Percentiles rank a stretch among this genome's conserved stretches.
These are phyloP conservation scores for Tiaroga cobitis DNA, from an alignment of 2,797 vertebrate genomes.

Conservation along the genomic window DNA sequence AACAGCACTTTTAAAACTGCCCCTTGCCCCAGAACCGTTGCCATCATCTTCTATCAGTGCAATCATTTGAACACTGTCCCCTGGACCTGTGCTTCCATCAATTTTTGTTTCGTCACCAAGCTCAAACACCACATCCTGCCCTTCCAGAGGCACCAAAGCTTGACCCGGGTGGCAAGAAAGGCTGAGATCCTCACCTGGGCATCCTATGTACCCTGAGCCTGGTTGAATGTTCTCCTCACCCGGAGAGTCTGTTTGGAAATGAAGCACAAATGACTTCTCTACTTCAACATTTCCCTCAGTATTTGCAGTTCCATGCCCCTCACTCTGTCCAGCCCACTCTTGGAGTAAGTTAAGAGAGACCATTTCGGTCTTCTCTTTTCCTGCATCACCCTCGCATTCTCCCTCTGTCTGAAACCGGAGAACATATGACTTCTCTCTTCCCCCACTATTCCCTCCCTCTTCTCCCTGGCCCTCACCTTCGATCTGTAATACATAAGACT, in stretches of 20 bases:
- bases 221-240: conserved; percentile 59
- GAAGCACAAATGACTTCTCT: conserved; percentile 79
- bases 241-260: conserved; percentile 77
- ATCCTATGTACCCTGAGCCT: conserved; percentile 64
- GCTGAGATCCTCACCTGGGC: conserved; percentile 67
- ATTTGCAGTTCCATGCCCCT: conserved; percentile 58
- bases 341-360: conserved; percentile 78
- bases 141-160: conserved; percentile 74
- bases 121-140: conserved; percentile 80
- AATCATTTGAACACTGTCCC: conserved; percentile 82
- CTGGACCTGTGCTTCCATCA: conserved; percentile 66
- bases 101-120: conserved; percentile 76
- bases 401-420: conserved; percentile 76
- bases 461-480: conserved; percentile 68
- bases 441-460: conserved; percentile 62
- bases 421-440: conserved; percentile 73
- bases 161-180: conserved; percentile 74
- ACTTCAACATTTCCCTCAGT: conserved; percentile 60
- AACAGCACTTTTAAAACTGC: conserved; percentile 61
- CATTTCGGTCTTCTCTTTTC: conserved; percentile 69
- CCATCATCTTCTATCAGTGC: conserved; percentile 77
- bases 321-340: conserved; percentile 75
- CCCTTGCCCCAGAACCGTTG: conserved; percentile 64
- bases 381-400: conserved; percentile 67
- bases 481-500: conserved; percentile 79